Percentiles rank a stretch among this genome's conserved stretches.
Evolutionary conservation across 2,797 vertebrate genomes (phyloP).

Genomic region (Amphiprion clarkii): DNA sequence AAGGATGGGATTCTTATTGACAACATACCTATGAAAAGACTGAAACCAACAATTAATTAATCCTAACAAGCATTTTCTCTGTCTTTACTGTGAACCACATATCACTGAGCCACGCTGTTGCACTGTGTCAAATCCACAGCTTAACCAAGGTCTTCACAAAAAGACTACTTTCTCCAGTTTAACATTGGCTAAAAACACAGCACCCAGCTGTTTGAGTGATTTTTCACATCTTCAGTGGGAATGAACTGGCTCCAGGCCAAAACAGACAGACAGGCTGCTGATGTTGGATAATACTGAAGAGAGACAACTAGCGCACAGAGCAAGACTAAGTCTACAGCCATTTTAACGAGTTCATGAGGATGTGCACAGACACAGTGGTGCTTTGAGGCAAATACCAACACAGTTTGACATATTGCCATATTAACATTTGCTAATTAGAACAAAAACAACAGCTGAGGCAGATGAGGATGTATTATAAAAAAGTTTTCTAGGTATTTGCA

Average conservation of each 20-base stretch:
- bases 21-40: background rate
- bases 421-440: no score
- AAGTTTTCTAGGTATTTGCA: no score
- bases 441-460: no score
- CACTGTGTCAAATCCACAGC: no score
- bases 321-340: no score
- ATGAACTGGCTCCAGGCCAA: background rate
- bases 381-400: background rate
- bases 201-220: background rate
- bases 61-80: background rate
- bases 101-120: no score
- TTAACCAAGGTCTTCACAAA: no score
- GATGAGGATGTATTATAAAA: no score
- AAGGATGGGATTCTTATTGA: background rate
- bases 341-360: background rate
- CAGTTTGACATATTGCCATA: no score
- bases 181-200: background rate
- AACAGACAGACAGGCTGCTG: background rate
- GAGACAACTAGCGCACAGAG: background rate
- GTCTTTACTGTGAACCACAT: no score
- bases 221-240: background rate
- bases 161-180: no score
- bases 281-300: background rate
- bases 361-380: background rate
- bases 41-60: background rate